Evolutionary conservation across 2,888 invertebrate species (phyloP), one percentile per base, ranked within the genome.

Genomic region (Diaperis boleti): DNA sequence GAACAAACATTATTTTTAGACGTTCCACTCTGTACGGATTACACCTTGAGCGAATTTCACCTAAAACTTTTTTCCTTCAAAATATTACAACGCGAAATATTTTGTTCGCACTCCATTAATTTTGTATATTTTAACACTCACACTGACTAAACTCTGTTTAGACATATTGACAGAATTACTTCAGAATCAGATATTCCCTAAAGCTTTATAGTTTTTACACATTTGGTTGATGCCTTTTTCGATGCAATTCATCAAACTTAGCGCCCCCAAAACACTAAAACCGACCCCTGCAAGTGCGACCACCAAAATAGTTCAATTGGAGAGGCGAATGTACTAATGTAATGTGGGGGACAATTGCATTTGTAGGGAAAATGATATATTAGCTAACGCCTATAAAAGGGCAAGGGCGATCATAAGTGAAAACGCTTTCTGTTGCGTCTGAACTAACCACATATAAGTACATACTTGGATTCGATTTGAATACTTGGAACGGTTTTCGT

Each of bases 401-500:
- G 26, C 31, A 13, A 10, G 15, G 29, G 15, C 14, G 10, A 13
- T 55, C 42, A 29, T 11, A 55, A 18, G 14, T 13, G 2, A 15
- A 0, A 4, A 29, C 26, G 17, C 17, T 33, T 33, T 11, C 11
- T 33, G 14, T 17, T 35, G 6, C 18, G 52, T n/a, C n/a, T n/a
- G n/a, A n/a, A n/a, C n/a, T n/a, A 44, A 60, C 33, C 42, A 47
- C 37, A 55, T 45, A 55, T 55, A 54, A 61, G 55, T 61, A 55
- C 42, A 55, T 61, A 15, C 54, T 61, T 45, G 20, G 41, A 18
- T 45, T 54, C 61, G 61, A 47, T 55, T 55, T 55, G 45, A 55
- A 47, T 61, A 29, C 47, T 54, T 54, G 37, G 29, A 61, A 42
- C 47, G 45, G 45, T 59, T 49, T 41, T 65, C 56, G 65, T 68